Conservation (phyloP, 2,797 vertebrate species). For the Acanthurus tractus region DNA sequence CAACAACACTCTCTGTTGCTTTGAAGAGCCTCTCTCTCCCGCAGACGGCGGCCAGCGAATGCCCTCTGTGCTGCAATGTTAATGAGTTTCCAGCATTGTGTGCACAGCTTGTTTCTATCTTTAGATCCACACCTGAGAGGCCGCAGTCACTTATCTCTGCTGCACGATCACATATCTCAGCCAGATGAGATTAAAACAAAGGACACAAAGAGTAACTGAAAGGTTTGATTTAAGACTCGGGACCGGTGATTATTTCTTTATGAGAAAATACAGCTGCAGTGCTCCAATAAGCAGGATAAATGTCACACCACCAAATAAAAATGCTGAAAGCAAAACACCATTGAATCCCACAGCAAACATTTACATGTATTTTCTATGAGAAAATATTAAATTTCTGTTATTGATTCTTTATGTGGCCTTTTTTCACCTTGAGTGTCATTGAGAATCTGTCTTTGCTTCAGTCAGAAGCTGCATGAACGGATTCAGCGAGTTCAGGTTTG, state of each 20-base stretch:
- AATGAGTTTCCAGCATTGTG: conserved; percentile 58
- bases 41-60: conserved; percentile 26
- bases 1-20: not conserved
- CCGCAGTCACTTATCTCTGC: conserved; percentile 35
- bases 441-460: not conserved
- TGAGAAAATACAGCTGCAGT: not conserved
- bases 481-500: not conserved
- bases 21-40: not conserved
- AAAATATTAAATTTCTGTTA: not conserved
- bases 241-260: not conserved
- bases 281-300: not conserved
- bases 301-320: too few relatives aligned
- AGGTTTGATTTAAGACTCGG: conserved; percentile 10
- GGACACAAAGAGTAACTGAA: conserved; percentile 22
- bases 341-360: too few relatives aligned
- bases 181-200: conserved; percentile 26
- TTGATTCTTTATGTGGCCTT: not conserved
- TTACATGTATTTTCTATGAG: not conserved
- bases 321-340: too few relatives aligned
- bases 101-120: conserved; percentile 57
- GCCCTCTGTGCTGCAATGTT: conserved; percentile 44
- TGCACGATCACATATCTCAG: conserved; percentile 16
- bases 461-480: not conserved
- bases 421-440: not conserved
- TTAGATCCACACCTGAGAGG: conserved; percentile 54